Conservation (phyloP, 1,140 invertebrate genomes). For the Physella acuta region DNA sequence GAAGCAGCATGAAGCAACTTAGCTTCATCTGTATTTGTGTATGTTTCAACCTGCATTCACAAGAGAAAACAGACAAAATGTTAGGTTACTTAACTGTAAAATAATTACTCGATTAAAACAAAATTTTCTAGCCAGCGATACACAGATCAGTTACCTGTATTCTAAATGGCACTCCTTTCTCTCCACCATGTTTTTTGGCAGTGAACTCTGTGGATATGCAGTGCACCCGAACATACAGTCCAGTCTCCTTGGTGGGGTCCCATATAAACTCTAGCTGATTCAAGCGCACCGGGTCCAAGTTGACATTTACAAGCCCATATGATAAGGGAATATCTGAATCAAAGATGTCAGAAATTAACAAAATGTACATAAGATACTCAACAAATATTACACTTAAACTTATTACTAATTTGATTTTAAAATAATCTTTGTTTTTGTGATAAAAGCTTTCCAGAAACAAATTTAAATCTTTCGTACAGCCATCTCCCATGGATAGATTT, state of each 20-base stretch:
- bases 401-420: no score
- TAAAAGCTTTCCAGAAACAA: no score
- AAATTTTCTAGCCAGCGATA: no score
- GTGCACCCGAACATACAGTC: conserved; percentile 74
- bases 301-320: conserved; percentile 84
- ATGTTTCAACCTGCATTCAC: conserved; percentile 63
- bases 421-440: no score
- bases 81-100: no score
- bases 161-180: conserved; percentile 95
- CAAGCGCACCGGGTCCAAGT: conserved; percentile 72
- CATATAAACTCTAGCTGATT: conserved; percentile 88
- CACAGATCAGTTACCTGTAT: conserved; percentile 69
- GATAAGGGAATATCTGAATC: conserved; percentile 82
- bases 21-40: conserved; percentile 62
- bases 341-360: no score
- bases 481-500: no score
- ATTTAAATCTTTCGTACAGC: no score
- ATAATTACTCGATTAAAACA: no score
- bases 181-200: conserved; percentile 95
- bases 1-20: conserved; percentile 83
- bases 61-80: no score
- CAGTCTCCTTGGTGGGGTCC: conserved; percentile 95
- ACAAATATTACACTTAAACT: no score
- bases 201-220: conserved; percentile 98
- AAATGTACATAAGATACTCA: no score